These are phyloP conservation scores for Dicrostonyx torquatus DNA, from an alignment of 2,797 vertebrate species.

Conservation along the genomic window DNA sequence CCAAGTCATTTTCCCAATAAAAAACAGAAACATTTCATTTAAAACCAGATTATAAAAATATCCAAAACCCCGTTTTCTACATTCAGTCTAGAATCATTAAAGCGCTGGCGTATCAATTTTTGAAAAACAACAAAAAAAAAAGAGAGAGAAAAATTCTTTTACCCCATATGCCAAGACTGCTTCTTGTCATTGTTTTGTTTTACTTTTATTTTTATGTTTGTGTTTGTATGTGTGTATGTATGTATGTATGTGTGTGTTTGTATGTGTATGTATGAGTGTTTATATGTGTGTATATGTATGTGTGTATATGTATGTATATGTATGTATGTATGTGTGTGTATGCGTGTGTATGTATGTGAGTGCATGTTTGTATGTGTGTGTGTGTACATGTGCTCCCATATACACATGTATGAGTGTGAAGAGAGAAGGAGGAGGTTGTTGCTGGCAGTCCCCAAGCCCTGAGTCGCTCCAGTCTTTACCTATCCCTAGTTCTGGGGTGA, in stretches of 20 bases:
- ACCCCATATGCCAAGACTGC: constrained; percentile 62
- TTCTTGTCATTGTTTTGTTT: background rate
- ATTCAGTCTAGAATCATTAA: constrained; percentile 65
- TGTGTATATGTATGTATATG: rapidly evolving
- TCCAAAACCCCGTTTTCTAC: constrained; percentile 51
- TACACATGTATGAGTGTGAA: background rate
- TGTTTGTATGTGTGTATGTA: no score
- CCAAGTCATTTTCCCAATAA: constrained; percentile 53
- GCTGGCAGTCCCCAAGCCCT: background rate
- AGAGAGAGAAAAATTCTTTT: background rate
- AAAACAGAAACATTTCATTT: constrained; percentile 41
- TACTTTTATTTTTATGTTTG: background rate
- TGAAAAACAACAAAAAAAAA: background rate
- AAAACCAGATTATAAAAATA: constrained; percentile 63
- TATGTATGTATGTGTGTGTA: rapidly evolving
- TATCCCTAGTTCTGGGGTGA: background rate
- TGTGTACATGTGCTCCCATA: background rate
- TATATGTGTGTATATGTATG: rapidly evolving
- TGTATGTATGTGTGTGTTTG: no score
- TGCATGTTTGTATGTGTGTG: no score
- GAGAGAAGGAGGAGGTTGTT: background rate
- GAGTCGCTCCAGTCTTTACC: background rate
- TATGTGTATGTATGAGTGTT: rapidly evolving
- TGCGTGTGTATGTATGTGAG: rapidly evolving
- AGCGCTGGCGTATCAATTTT: background rate